Percentiles rank a stretch among this genome's conserved stretches.
Conservation (phyloP, 1,140 invertebrate species). For the Neodiprion pinetum region DNA sequence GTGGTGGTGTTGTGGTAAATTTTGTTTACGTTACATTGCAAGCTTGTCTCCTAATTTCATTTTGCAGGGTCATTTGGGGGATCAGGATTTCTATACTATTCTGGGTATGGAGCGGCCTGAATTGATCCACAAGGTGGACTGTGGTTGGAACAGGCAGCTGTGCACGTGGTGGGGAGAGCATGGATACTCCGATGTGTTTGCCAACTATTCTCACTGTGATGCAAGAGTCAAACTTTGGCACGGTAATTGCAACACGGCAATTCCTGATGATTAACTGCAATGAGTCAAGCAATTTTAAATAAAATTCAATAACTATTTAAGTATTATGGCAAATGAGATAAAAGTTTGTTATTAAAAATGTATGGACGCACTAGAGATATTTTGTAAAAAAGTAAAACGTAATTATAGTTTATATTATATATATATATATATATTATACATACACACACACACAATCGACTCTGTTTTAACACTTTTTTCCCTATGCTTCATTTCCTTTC, state of each 20-base stretch:
- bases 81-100: conserved; percentile 88
- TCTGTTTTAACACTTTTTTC: too few relatives aligned
- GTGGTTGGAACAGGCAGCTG: conserved; percentile 85
- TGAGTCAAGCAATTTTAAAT: too few relatives aligned
- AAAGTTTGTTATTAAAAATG: too few relatives aligned
- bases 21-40: conserved; percentile 20
- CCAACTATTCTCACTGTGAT: conserved; percentile 77
- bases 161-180: conserved; percentile 86
- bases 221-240: conserved; percentile 79
- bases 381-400: too few relatives aligned
- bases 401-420: too few relatives aligned
- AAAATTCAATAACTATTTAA: too few relatives aligned
- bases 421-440: too few relatives aligned
- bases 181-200: conserved; percentile 80
- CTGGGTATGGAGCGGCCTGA: conserved; percentile 76
- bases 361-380: too few relatives aligned
- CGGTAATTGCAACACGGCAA: conserved; percentile 85
- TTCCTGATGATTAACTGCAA: conserved; percentile 63
- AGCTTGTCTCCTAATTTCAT: not conserved
- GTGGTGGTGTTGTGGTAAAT: conserved; percentile 3
- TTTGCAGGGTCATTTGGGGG: conserved; percentile 81
- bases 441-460: too few relatives aligned
- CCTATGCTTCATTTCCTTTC: too few relatives aligned
- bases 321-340: too few relatives aligned
- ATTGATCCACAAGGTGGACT: conserved; percentile 79